Percentiles rank a stretch among this genome's conserved stretches.
Evolutionary conservation across 2,797 vertebrate genomes (phyloP).

Genomic region (Hippocampus kuda): DNA sequence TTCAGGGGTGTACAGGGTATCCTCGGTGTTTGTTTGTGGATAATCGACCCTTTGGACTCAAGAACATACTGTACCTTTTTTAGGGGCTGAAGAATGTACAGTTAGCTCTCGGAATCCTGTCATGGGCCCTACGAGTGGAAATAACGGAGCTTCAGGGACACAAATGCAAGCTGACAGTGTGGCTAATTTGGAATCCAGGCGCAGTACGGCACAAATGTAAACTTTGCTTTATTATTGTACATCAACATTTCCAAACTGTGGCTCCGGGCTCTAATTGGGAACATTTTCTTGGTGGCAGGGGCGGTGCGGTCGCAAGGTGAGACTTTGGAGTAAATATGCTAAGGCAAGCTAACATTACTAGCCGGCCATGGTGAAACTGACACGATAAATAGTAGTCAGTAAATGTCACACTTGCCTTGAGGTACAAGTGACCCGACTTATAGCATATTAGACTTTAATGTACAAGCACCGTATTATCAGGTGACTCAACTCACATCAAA

Average conservation of each 20-base stretch:
- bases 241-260: neutral
- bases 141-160: neutral
- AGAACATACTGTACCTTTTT: neutral
- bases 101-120: neutral
- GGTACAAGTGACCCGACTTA: too few relatives aligned
- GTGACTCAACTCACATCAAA: too few relatives aligned
- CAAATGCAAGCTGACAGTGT: slow-evolving; percentile 3
- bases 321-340: too few relatives aligned
- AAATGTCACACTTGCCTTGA: too few relatives aligned
- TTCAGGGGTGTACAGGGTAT: neutral
- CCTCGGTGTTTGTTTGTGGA: neutral
- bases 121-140: neutral
- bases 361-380: too few relatives aligned
- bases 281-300: neutral
- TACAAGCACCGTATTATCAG: too few relatives aligned
- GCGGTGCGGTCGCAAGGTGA: too few relatives aligned
- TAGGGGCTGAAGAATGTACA: neutral
- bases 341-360: too few relatives aligned
- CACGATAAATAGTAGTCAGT: too few relatives aligned
- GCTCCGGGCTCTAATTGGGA: neutral
- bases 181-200: slow-evolving; percentile 4
- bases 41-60: neutral
- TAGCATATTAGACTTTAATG: too few relatives aligned
- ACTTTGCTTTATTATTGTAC: neutral
- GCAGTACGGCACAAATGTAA: neutral